Evolutionary conservation across 1,140 invertebrate genomes (phyloP).

Genomic region (Eriosoma lanigerum): DNA sequence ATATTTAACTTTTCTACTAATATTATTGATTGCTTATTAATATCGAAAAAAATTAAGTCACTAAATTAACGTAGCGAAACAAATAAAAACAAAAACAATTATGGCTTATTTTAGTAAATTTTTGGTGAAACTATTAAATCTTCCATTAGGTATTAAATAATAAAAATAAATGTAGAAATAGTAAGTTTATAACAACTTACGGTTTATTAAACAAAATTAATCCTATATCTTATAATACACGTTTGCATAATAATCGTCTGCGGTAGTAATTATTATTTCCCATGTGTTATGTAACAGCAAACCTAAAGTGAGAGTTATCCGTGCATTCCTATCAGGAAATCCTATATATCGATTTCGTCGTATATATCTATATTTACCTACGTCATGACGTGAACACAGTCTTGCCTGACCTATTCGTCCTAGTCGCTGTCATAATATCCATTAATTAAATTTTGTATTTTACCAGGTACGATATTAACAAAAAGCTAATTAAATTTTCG

Average conservation of each 20-base stretch:
- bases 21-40: background rate
- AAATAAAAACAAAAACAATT: background rate
- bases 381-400: background rate
- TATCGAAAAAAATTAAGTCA: background rate
- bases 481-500: too few relatives aligned
- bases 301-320: constrained; percentile 33
- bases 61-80: background rate
- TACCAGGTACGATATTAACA: too few relatives aligned
- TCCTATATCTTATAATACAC: background rate
- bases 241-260: background rate
- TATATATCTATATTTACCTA: background rate
- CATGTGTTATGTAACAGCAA: constrained; percentile 5
- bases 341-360: background rate
- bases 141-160: background rate
- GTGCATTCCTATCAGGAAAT: constrained; percentile 33
- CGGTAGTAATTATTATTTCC: constrained; percentile 21
- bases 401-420: constrained; percentile 1
- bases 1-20: constrained; percentile 11
- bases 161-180: background rate
- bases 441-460: too few relatives aligned
- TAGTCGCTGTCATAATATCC: background rate
- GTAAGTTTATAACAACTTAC: background rate
- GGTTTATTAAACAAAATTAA: constrained; percentile 3
- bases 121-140: background rate
- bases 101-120: background rate